phyloP scores from a whole-genome alignment of 92 coral and sea anemone genomes.

The Phymanthus crucifer region DNA sequence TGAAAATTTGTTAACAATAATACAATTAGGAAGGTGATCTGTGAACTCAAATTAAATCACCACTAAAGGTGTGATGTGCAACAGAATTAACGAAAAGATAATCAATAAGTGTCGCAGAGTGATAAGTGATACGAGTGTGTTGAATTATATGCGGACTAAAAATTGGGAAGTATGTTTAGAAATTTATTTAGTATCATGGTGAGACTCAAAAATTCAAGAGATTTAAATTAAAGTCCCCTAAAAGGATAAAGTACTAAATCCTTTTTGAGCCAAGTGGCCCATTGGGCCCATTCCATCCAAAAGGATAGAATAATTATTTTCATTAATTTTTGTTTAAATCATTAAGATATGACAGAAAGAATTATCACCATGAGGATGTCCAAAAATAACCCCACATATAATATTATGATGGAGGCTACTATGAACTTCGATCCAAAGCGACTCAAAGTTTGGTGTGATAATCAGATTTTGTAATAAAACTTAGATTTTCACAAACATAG shows the following conservation, averaged over 20 bases:
- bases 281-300: too few species aligned
- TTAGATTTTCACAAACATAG: not conserved
- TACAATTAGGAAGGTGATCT: conserved; percentile 60
- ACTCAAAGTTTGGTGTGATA: conserved; percentile 29
- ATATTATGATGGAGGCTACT: conserved; percentile 35
- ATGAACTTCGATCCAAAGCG: conserved; percentile 55
- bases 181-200: conserved; percentile 45
- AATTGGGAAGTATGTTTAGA: conserved; percentile 45
- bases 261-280: too few species aligned
- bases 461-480: not conserved
- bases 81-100: conserved; percentile 58
- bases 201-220: conserved; percentile 49
- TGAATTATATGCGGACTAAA: conserved; percentile 54
- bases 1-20: conserved; percentile 55
- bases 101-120: conserved; percentile 53
- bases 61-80: conserved; percentile 50
- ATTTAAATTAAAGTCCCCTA: conserved; percentile 50
- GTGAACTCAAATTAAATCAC: conserved; percentile 51
- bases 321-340: not conserved
- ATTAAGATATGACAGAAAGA: conserved; percentile 36
- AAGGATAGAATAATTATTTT: conserved; percentile 9
- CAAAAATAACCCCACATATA: too few species aligned
- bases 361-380: conserved; percentile 44
- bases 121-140: conserved; percentile 47
- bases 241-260: too few species aligned